Evolutionary conservation across 2,888 invertebrate genomes (phyloP).

Genomic region (Archips crataeganus): DNA sequence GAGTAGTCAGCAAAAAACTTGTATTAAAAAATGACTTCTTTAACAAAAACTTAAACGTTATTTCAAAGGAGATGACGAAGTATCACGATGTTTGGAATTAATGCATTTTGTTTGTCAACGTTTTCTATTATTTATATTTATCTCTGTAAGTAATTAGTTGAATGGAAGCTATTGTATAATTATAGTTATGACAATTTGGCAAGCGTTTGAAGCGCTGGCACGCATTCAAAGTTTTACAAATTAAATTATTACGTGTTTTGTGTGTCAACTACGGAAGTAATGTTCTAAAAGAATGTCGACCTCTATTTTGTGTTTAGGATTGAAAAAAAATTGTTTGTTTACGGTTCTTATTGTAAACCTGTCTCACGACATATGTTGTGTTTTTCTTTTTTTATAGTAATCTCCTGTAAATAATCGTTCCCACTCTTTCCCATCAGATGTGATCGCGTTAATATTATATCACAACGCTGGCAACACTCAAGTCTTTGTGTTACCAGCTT

Average conservation of each 20-base stretch:
- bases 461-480: slow-evolving; percentile 59
- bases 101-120: slow-evolving; percentile 52
- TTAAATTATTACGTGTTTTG: slow-evolving; percentile 22
- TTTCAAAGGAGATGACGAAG: not conserved
- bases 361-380: slow-evolving; percentile 86
- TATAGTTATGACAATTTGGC: slow-evolving; percentile 62
- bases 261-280: slow-evolving; percentile 31
- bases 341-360: slow-evolving; percentile 59
- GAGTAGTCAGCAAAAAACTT: too few relatives aligned
- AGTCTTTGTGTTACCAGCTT: slow-evolving; percentile 59
- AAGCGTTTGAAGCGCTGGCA: slow-evolving; percentile 37
- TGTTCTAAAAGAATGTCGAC: slow-evolving; percentile 29
- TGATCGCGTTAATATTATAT: slow-evolving; percentile 57
- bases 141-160: slow-evolving; percentile 25
- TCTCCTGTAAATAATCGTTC: slow-evolving; percentile 66
- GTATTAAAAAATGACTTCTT: too few relatives aligned
- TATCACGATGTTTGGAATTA: slow-evolving; percentile 30
- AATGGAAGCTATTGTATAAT: slow-evolving; percentile 48
- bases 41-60: not conserved
- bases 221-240: slow-evolving; percentile 31
- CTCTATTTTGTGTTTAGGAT: slow-evolving; percentile 31
- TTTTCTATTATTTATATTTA: slow-evolving; percentile 44
- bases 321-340: slow-evolving; percentile 12
- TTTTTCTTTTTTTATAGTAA: slow-evolving; percentile 61
- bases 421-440: slow-evolving; percentile 81